These are phyloP conservation scores for Anser brachyrhynchus DNA, from an alignment of 2,113 vertebrate genomes.

Conservation along the genomic window DNA sequence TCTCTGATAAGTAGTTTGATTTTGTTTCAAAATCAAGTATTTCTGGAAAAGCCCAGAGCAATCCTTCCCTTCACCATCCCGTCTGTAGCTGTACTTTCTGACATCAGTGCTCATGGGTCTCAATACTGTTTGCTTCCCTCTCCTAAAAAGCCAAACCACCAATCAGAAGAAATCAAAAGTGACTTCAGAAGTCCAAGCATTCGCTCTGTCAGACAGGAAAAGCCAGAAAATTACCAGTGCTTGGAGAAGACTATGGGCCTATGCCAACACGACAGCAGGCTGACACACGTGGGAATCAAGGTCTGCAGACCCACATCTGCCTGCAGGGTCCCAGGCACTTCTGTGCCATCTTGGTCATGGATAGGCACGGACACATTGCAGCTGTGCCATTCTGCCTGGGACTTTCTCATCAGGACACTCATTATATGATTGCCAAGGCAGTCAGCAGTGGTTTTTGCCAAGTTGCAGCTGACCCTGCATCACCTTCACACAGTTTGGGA, in stretches of 20 bases:
- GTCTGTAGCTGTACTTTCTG: not conserved
- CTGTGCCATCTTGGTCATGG: not conserved
- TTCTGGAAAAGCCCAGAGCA: not conserved
- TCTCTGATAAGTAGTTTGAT: not conserved
- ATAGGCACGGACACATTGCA: rapidly evolving
- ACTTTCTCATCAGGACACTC: not conserved
- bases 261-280: not conserved
- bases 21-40: not conserved
- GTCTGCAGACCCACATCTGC: not conserved
- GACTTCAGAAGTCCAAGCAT: not conserved
- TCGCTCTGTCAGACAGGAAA: not conserved
- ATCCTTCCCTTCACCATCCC: not conserved
- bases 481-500: rapidly evolving
- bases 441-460: not conserved
- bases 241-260: not conserved
- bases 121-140: not conserved
- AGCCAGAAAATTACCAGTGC: not conserved
- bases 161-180: not conserved
- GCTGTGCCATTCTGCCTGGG: not conserved
- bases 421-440: not conserved
- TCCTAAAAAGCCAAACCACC: not conserved
- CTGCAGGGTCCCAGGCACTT: not conserved
- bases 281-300: not conserved
- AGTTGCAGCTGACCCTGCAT: not conserved
- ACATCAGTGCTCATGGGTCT: not conserved